These are phyloP conservation scores for Diachrysia chrysitis DNA, from an alignment of 2,888 invertebrate species.

Conservation along the genomic window DNA sequence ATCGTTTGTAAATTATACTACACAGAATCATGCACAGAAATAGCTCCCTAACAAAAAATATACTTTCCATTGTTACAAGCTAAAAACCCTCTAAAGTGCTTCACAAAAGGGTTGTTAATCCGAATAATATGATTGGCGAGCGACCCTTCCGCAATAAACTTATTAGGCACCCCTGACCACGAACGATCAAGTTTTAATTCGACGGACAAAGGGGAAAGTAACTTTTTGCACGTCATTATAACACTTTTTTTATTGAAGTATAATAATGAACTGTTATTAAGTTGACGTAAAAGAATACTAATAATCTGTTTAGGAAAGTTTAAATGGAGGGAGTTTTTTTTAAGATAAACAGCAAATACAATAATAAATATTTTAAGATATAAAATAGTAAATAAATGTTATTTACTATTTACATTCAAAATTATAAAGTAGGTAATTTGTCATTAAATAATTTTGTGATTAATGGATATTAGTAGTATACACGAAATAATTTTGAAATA, in stretches of 20 bases:
- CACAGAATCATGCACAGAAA: background rate
- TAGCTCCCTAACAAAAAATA: background rate
- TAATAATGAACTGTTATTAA: too few species aligned
- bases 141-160: background rate
- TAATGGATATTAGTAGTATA: too few species aligned
- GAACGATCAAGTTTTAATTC: background rate
- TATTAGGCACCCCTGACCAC: conserved; percentile 7
- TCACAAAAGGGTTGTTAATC: conserved; percentile 3
- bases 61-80: background rate
- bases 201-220: background rate
- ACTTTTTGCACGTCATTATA: background rate
- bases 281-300: too few species aligned
- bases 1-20: background rate
- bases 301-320: too few species aligned
- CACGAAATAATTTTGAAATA: too few species aligned
- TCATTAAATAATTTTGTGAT: too few species aligned
- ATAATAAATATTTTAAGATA: too few species aligned
- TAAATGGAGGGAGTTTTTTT: too few species aligned
- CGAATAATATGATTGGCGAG: background rate
- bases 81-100: background rate
- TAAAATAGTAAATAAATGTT: too few species aligned
- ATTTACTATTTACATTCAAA: too few species aligned
- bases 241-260: background rate
- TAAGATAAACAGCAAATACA: too few species aligned
- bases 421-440: too few species aligned